Evolutionary conservation across 1,140 invertebrate genomes (phyloP), one percentile per base, ranked within the genome.

Genomic region (Scaptomyza hsui): DNA sequence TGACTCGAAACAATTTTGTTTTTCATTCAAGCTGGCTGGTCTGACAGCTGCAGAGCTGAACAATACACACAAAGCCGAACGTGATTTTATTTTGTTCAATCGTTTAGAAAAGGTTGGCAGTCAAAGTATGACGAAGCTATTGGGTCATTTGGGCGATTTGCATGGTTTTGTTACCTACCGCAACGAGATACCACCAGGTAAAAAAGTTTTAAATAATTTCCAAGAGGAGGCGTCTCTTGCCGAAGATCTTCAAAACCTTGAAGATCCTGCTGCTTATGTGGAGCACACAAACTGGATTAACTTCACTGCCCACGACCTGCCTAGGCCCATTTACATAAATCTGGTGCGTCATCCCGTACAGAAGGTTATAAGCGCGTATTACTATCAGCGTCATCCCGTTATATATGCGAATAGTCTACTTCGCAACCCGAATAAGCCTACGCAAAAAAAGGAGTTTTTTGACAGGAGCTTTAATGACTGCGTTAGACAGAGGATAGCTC

Each of bases 401-500:
- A 1, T 96, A 96, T 90, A 78, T 64, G 75, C 63, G 3, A 85
- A 86, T 26, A 92, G 94, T 64, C 95, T 97, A 81, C 94, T 95
- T 75, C 95, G 95, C 13, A 97, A 97, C 90, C 96, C 96, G 0
- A 96, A 97, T 78, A 93, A 96, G 44, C 95, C 94, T 12, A 89
- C 96, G 12, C 94, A 95, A 7, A 95, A 95, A 88, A 95, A 95
- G n/a, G 93, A 94, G 37, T 97, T 96, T 96, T 92, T 97, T 1
- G 96, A 96, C 89, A 97, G 96, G 93, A 95, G 96, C 83, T 98
- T 97, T 90, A 96, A 97, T 89, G 95, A 96, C 1, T 98, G 97
- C 78, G 97, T 98, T 9, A 91, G 95, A 55, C 94, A 94, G 47
- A 95, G 72, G 0, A 69, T 95, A 0, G 95, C 96, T 81, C 93